These are phyloP conservation scores for Anhinga anhinga DNA, from an alignment of 2,113 vertebrate genomes.

Conservation along the genomic window DNA sequence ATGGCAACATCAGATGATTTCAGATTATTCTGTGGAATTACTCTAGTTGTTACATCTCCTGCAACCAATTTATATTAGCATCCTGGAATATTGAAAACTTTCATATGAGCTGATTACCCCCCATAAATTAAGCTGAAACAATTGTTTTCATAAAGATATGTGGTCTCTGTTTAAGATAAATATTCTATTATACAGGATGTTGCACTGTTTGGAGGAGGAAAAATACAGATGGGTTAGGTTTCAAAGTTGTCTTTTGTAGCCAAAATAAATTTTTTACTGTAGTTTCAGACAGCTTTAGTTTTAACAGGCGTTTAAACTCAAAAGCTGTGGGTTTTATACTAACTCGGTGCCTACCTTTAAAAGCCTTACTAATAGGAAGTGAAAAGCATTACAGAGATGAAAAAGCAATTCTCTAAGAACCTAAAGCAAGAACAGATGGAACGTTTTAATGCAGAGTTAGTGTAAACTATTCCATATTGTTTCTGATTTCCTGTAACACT, in stretches of 20 bases:
- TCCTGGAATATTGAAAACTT: slow-evolving; percentile 9
- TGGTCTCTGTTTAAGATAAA: slow-evolving; percentile 62
- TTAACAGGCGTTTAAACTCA: slow-evolving; percentile 66
- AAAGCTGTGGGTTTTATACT: slow-evolving; percentile 61
- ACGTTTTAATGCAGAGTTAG: slow-evolving; percentile 52
- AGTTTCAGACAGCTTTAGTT: slow-evolving; percentile 63
- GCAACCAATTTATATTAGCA: slow-evolving; percentile 32
- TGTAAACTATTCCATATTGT: slow-evolving; percentile 71
- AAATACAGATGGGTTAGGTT: slow-evolving; percentile 62
- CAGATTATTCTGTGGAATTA: slow-evolving; percentile 11
- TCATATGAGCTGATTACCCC: slow-evolving; percentile 31
- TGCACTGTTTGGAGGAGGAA: slow-evolving; percentile 58
- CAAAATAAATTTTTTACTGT: slow-evolving; percentile 62
- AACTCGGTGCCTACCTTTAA: slow-evolving; percentile 58
- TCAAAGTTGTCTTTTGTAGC: slow-evolving; percentile 56
- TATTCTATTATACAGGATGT: slow-evolving; percentile 62
- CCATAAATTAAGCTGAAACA: slow-evolving; percentile 45
- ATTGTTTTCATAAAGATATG: slow-evolving; percentile 58
- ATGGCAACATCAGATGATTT: background rate
- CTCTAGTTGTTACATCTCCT: background rate
- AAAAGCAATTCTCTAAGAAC: slow-evolving; percentile 56
- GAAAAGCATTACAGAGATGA: slow-evolving; percentile 68
- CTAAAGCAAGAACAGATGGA: slow-evolving; percentile 63
- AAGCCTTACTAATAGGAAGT: slow-evolving; percentile 68
- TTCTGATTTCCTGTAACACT: slow-evolving; percentile 68